These are phyloP conservation scores for Tipula unca DNA, from an alignment of 2,888 invertebrate species.

Conservation along the genomic window DNA sequence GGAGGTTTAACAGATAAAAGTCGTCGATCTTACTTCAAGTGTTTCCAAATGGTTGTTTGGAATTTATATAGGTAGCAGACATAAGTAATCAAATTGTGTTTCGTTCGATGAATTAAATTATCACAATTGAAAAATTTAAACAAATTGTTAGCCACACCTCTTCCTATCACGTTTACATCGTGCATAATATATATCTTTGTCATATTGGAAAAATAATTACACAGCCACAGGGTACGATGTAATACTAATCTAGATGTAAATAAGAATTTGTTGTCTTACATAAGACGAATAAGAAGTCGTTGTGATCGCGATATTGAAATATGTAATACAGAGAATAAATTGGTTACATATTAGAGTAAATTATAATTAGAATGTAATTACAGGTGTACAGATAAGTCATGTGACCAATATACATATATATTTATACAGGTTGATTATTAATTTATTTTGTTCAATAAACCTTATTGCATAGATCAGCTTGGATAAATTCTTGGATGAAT, in stretches of 20 bases:
- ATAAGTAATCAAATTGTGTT: no score
- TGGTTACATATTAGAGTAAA: not conserved
- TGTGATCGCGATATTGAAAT: not conserved
- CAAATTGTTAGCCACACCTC: not conserved
- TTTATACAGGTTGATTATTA: not conserved
- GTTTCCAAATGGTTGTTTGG: no score
- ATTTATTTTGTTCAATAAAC: not conserved
- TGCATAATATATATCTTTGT: not conserved
- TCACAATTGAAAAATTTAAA: not conserved
- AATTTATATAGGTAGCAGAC: no score
- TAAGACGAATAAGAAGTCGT: not conserved
- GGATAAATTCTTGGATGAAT: not conserved
- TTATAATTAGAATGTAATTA: not conserved
- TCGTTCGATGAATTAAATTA: not conserved
- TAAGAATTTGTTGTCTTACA: not conserved
- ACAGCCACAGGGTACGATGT: not conserved
- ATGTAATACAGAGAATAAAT: not conserved
- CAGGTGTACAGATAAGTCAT: not conserved
- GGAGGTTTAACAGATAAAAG: no score
- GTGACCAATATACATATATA: not conserved
- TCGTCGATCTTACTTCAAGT: no score
- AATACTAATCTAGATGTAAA: not conserved
- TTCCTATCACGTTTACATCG: not conserved
- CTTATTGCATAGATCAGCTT: slow-evolving; percentile 9
- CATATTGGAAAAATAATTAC: not conserved